phyloP scores from a whole-genome alignment of 2,113 vertebrate genomes.

The Dicrurus megarhynchus region DNA sequence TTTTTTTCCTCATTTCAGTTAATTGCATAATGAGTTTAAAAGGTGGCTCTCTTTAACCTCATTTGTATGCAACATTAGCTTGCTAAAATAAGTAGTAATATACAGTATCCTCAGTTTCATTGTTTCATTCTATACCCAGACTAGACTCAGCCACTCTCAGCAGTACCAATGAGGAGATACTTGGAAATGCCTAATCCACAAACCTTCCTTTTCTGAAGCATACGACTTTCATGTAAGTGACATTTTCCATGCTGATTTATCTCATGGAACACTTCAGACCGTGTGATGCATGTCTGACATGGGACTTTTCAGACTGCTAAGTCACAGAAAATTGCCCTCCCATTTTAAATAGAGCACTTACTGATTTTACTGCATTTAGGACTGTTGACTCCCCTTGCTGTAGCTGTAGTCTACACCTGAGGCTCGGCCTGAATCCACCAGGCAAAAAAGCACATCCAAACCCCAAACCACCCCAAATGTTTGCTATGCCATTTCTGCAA shows the following conservation, averaged over 20 bases:
- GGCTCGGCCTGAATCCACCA: background rate
- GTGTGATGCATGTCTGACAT: background rate
- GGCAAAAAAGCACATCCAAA: background rate
- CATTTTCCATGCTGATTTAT: background rate
- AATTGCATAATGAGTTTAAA: background rate
- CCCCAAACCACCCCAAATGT: background rate
- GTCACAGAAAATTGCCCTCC: background rate
- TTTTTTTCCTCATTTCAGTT: background rate
- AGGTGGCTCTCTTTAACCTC: background rate
- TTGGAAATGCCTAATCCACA: background rate
- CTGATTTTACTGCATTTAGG: background rate
- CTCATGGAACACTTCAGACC: background rate
- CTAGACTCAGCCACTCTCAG: background rate
- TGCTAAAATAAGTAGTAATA: background rate
- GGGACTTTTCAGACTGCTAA: background rate
- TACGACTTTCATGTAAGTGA: background rate
- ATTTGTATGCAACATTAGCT: background rate
- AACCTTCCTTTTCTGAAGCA: background rate
- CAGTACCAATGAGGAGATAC: background rate
- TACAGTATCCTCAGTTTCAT: background rate
- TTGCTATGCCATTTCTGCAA: background rate
- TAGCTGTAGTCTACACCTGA: background rate
- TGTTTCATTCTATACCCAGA: background rate
- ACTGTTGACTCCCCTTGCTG: background rate
- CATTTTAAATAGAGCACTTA: background rate